These are phyloP conservation scores for Drosophila kohkoa DNA, from an alignment of 1,140 invertebrate species.

Conservation along the genomic window DNA sequence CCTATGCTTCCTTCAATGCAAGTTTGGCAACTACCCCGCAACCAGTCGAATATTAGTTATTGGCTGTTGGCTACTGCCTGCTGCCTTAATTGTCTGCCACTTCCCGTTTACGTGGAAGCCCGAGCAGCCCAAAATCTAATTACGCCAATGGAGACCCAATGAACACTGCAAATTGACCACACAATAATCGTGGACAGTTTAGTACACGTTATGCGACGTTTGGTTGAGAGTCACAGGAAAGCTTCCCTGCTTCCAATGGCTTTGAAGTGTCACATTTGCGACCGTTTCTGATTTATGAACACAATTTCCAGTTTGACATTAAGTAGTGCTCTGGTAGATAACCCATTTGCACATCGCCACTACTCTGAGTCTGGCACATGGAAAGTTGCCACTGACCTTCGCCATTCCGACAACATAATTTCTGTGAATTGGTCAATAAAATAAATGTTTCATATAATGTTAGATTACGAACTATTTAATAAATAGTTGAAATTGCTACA, in stretches of 20 bases:
- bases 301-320: conserved; percentile 79
- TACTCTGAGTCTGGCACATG: too few species aligned
- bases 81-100: conserved; percentile 74
- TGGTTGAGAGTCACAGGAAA: background rate
- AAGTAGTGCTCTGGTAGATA: conserved; percentile 43
- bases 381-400: too few species aligned
- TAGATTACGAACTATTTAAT: too few species aligned
- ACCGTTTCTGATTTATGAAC: conserved; percentile 80
- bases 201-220: conserved; percentile 6
- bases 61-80: background rate
- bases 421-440: too few species aligned
- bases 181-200: conserved; percentile 63
- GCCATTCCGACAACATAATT: too few species aligned
- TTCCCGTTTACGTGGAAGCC: conserved; percentile 73
- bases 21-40: background rate
- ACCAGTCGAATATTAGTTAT: too few species aligned
- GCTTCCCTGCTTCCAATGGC: background rate
- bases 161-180: conserved; percentile 72
- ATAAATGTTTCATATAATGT: too few species aligned
- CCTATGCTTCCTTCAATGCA: conserved; percentile 65
- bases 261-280: conserved; percentile 69
- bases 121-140: conserved; percentile 69
- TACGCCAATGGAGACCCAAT: conserved; percentile 54
- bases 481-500: too few species aligned
- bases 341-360: background rate